Base-by-base conservation (phyloP, 2,888 invertebrate species). In the Lycophotia porphyrea region DNA sequence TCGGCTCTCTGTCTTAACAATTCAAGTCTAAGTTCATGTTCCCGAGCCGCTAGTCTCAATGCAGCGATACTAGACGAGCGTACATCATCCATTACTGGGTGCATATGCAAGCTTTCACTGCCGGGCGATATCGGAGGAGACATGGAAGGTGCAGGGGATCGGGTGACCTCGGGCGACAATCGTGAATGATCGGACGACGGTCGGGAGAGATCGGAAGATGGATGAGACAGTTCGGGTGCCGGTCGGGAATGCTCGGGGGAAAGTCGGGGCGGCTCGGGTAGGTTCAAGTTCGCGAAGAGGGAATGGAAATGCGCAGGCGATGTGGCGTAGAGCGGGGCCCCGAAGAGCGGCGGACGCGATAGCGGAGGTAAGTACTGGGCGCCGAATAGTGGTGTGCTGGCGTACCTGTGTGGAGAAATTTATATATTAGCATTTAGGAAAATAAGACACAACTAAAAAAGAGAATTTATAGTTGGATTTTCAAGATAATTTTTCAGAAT, bases 41-140 rank as follows among this genome's bases (percentile, higher is more conserved):
- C 99, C 52, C 99, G 96, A 1, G 99, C 99, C 88, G 99, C 99
- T 69, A 98, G 94, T 87, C 99, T 96, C 76, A 99, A 95, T 0
- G 98, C 98, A 0, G 98, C 98, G 87, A 99, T 99, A 90, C 99
- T 99, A 24, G 98, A 98, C 85, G 97, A 98, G 87, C 98, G 96
- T n/a, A 98, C 97, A 91, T 98, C 98, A 49, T 96, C 96, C 82
- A 92, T 89, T 80, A 78, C 87, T 9, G 97, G 97, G 58, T 96
- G 89, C 89, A 95, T 90, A 49, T 95, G 95, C 72, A 97, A 94
- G 36, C 97, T 96, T 87, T 95, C 96, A 87, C 94, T 94, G 1
- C 96, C 96, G 0, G 96, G 96, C n/a, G 95, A 96, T 85, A 96
- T 96, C 2, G 97, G 96, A 9, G 97, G 97, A 5, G 97, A 97